Evolutionary conservation across 2,888 invertebrate species (phyloP), one percentile per base, ranked within the genome.

Genomic region (Ophioninae sp.): DNA sequence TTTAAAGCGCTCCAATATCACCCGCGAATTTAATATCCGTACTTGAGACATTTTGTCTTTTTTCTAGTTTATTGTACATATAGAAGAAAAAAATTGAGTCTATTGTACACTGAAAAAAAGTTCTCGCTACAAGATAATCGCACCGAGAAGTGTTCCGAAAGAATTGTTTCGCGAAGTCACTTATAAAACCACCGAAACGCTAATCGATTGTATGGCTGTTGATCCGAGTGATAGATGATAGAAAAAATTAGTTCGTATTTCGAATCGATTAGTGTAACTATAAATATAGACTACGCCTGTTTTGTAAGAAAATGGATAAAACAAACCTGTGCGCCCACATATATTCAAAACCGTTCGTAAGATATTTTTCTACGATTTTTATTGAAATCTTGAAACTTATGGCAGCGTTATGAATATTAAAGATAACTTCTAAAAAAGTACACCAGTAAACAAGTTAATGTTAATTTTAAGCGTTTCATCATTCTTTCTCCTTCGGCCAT

Each of bases 281-380:
- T 39, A 75, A 20, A 65, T 57, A n/a, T 44, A 59, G 1, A 41
- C 7, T 30, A 44, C 21, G 30, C 8, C 0, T 13, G 6, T 56
- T 50, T 17, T 79, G 41, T n/a, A 73, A 6, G 13, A n/a, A 59
- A 2, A 50, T n/a, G 30, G 17, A 65, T 17, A 64, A 56, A 41
- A 41, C 13, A 77, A 30, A 62, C 17, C 23, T 8, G 21, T 61
- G 72, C 61, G 75, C 30, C 23, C 65, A 72, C 13, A 57, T 72
- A 79, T 73, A 77, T 77, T 64, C 21, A 30, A 74, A 72, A 79
- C 57, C 64, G 30, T 62, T 65, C 69, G 69, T 77, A 57, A 69
- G 21, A 81, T 83, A 83, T 83, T 83, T 83, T 83, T 80, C 73
- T 83, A 83, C 76, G 59, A 64, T 81, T 83, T 79, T 77, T 75